Percentiles rank a stretch among this genome's conserved stretches.
These are phyloP conservation scores for Chironomus tentans DNA, from an alignment of 2,888 invertebrate species.

Conservation along the genomic window DNA sequence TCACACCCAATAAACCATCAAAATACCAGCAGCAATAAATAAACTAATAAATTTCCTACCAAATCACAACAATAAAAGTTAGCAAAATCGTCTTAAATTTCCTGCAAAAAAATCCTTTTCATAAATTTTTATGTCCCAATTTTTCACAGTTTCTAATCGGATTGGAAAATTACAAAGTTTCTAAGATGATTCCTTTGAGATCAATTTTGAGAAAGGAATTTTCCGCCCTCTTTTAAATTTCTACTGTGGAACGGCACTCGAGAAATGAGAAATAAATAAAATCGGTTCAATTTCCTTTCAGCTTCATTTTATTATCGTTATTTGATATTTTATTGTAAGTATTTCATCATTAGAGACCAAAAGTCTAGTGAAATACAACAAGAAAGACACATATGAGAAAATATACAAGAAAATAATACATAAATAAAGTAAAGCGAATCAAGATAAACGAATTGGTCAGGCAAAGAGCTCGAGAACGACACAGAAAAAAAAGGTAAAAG, in stretches of 20 bases:
- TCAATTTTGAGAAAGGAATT: background rate
- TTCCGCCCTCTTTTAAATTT: background rate
- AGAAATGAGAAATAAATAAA: background rate
- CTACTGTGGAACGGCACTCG: background rate
- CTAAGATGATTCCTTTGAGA: background rate
- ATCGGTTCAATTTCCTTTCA: too few species aligned
- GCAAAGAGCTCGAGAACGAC: background rate
- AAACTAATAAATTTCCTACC: too few species aligned
- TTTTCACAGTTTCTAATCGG: background rate
- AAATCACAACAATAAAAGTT: too few species aligned
- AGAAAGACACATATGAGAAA: background rate
- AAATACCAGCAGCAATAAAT: too few species aligned
- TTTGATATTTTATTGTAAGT: conserved; percentile 11
- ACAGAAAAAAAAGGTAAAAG: background rate
- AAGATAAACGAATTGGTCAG: background rate
- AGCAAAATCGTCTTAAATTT: too few species aligned
- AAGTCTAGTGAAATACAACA: background rate
- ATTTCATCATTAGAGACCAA: conserved; percentile 6
- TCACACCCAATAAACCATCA: too few species aligned
- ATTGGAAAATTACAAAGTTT: background rate
- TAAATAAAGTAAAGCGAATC: background rate
- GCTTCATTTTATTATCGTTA: background rate
- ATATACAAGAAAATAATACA: background rate
- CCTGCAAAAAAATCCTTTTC: background rate
- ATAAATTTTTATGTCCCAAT: background rate